These are phyloP conservation scores for Xenotilapia flavipinnis DNA, from an alignment of 2,113 vertebrate species.

Conservation along the genomic window DNA sequence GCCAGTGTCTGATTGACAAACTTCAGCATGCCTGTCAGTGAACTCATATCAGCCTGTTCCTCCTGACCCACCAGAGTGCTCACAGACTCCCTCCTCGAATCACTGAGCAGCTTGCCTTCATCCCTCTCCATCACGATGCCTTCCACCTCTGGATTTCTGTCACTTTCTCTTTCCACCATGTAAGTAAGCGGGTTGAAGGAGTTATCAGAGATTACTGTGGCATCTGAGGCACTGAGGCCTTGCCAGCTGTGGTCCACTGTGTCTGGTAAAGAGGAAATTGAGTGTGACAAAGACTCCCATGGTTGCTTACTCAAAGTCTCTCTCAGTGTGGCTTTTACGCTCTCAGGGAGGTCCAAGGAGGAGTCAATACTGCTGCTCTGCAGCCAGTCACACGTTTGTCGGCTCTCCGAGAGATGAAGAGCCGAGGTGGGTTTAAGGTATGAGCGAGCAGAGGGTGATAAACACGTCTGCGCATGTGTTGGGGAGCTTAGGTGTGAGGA, in stretches of 20 bases:
- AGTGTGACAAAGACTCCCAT: slow-evolving; percentile 13
- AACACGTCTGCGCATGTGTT: not conserved
- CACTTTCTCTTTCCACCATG: slow-evolving; percentile 26
- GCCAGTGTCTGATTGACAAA: slow-evolving; percentile 72
- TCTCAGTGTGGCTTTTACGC: slow-evolving; percentile 49
- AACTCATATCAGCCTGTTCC: slow-evolving; percentile 27
- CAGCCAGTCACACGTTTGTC: not conserved
- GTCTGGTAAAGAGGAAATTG: not conserved
- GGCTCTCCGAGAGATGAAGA: not conserved
- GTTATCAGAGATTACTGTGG: slow-evolving; percentile 34
- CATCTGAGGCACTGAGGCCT: slow-evolving; percentile 34
- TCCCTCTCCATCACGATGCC: not conserved
- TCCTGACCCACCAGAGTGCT: not conserved
- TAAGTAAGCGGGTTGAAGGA: slow-evolving; percentile 73
- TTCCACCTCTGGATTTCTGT: not conserved
- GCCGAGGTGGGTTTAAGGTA: not conserved
- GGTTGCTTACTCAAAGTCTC: slow-evolving; percentile 29
- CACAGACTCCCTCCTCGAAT: slow-evolving; percentile 24
- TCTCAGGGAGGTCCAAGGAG: slow-evolving; percentile 57
- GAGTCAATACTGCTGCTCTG: slow-evolving; percentile 16
- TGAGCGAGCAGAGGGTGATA: not conserved
- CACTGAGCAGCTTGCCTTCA: not conserved
- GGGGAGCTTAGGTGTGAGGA: not conserved
- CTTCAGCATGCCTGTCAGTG: slow-evolving; percentile 67
- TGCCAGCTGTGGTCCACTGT: slow-evolving; percentile 51